Conservation (phyloP, 2,888 invertebrate genomes). For the Papilio gigon region DNA sequence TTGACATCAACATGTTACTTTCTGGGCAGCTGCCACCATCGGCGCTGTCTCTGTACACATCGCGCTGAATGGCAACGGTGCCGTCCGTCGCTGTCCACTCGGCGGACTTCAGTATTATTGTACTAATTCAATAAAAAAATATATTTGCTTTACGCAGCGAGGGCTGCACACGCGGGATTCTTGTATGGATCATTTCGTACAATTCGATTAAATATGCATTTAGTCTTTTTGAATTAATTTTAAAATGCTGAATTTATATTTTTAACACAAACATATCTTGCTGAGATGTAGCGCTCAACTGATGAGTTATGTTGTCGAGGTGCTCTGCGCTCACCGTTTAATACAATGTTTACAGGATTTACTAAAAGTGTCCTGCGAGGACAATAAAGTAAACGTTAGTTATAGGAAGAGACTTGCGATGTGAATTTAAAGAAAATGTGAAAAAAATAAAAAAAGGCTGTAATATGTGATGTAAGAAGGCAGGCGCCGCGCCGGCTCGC, state of each 20-base stretch:
- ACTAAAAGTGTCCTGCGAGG: slow-evolving; percentile 34
- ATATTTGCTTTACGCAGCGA: too few species aligned
- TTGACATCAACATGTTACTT: not conserved
- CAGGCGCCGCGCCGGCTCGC: slow-evolving; percentile 67
- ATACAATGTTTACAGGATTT: slow-evolving; percentile 18
- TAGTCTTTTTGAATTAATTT: slow-evolving; percentile 42
- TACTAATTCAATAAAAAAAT: slow-evolving; percentile 3
- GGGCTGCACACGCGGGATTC: not conserved
- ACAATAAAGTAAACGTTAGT: slow-evolving; percentile 30
- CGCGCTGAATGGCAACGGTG: not conserved
- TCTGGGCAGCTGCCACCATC: not conserved
- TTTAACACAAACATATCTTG: slow-evolving; percentile 1
- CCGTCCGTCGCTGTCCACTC: not conserved
- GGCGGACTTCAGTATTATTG: slow-evolving; percentile 6
- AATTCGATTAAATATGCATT: slow-evolving; percentile 25
- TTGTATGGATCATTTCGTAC: slow-evolving; percentile 5
- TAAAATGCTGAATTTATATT: slow-evolving; percentile 44
- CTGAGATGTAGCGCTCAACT: slow-evolving; percentile 7
- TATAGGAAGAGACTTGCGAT: slow-evolving; percentile 26
- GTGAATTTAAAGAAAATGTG: slow-evolving; percentile 42
- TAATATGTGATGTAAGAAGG: slow-evolving; percentile 74
- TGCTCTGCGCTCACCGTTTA: slow-evolving; percentile 25
- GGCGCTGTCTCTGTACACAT: not conserved
- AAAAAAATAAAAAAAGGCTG: slow-evolving; percentile 75
- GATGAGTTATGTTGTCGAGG: not conserved